Evolutionary conservation across 2,113 vertebrate species (phyloP), one percentile per base, ranked within the genome.

Genomic region (Phylloscopus whistleri): DNA sequence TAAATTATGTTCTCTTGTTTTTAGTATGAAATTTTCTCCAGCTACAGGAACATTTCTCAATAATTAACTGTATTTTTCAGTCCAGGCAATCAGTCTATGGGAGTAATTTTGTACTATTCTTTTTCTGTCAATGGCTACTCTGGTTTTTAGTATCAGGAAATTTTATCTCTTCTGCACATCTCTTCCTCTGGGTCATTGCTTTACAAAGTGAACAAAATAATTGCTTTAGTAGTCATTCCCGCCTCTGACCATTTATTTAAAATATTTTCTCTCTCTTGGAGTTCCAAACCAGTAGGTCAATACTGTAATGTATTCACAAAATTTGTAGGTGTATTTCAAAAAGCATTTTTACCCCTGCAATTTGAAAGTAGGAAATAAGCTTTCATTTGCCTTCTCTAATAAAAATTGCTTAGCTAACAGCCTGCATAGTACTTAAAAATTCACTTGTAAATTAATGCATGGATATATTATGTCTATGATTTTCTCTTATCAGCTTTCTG

Each of bases 301-400:
- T 41, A 51, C 46, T 91, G 26, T 80, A 92, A 91, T 48, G 27
- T 55, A n/a, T 59, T 86, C 82, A 35, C 18, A 75, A 70, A 73
- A 89, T 63, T 60, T 74, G 37, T 75, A 89, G 16, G 17, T 49
- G 49, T 72, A 69, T 92, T 80, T 84, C 37, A 68, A 90, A 86
- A 69, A 74, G n/a, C 37, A 84, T 95, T 94, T 69, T 95, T 91
- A 49, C 59, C 77, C 69, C 28, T 17, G 10, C 49, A 89, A 37
- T 95, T 91, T 89, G 80, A 97, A 92, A 96, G 58, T 27, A 86
- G 84, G 27, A 83, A 90, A 96, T 72, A 90, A 76, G 55, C 5
- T 89, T 95, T 95, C 74, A 72, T 87, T 74, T 94, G 60, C 79
- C 52, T 33, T 76, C 62, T 73, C 69, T 85, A 70, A 83, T 66